These are phyloP conservation scores for Boloria euphrosyne DNA, from an alignment of 2,888 invertebrate genomes.

Conservation along the genomic window DNA sequence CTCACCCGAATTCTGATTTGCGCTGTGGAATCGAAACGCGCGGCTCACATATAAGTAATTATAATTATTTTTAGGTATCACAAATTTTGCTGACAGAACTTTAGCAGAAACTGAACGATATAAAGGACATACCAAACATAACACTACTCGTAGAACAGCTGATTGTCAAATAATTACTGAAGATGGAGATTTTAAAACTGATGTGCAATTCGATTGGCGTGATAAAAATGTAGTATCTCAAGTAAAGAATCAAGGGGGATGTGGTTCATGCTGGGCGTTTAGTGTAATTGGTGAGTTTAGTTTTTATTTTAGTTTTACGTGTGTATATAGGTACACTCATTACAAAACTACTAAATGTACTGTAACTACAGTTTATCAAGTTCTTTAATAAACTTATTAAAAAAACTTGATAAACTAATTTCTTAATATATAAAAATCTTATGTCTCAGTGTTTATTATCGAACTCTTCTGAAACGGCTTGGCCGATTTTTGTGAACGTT, in stretches of 20 bases:
- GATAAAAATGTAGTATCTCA: conserved; percentile 87
- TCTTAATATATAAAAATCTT: too few relatives aligned
- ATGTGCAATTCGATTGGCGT: conserved; percentile 85
- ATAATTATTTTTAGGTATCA: conserved; percentile 33
- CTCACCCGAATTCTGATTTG: too few relatives aligned
- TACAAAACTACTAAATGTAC: too few relatives aligned
- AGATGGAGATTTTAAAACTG: conserved; percentile 20
- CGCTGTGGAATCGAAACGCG: too few relatives aligned
- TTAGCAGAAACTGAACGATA: conserved; percentile 35
- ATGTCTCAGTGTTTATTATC: too few relatives aligned
- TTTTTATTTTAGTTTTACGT: neutral
- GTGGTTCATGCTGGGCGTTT: conserved; percentile 91
- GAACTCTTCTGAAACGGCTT: too few relatives aligned
- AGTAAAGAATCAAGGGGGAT: conserved; percentile 89
- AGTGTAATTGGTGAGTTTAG: conserved; percentile 29
- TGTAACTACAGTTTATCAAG: too few relatives aligned
- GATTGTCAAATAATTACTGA: neutral
- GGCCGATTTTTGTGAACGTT: too few relatives aligned
- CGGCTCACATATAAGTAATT: too few relatives aligned
- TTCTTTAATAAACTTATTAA: too few relatives aligned
- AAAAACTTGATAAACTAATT: too few relatives aligned
- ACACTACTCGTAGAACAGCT: neutral
- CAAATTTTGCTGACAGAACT: conserved; percentile 37
- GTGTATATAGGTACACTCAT: too few relatives aligned
- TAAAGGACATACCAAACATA: conserved; percentile 23